A percentile compares a stretch with the other conserved stretches of the same genome.
These are phyloP conservation scores for Mus caroli DNA, from an alignment of 2,797 vertebrate species.

Conservation along the genomic window DNA sequence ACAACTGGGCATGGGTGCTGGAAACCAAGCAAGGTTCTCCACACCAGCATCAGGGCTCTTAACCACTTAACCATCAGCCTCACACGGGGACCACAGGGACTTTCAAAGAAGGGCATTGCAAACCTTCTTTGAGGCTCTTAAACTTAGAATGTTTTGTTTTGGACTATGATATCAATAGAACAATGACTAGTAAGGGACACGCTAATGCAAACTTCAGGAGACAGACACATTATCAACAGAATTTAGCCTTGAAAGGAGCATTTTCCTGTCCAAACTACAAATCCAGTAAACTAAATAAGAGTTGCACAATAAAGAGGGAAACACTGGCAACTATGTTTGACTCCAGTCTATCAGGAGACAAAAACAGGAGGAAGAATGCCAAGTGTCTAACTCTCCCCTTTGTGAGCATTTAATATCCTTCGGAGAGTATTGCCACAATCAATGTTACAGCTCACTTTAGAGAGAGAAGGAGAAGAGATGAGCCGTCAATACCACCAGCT, in stretches of 20 bases:
- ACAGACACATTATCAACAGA: slow-evolving; percentile 14
- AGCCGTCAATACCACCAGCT: slow-evolving; percentile 1
- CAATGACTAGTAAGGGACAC: neutral
- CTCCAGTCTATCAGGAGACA: slow-evolving; percentile 13
- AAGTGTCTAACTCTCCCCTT: slow-evolving; percentile 9
- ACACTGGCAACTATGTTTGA: slow-evolving; percentile 39
- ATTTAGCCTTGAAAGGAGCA: neutral
- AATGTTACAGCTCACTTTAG: slow-evolving; percentile 44
- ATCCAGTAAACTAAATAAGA: slow-evolving; percentile 40
- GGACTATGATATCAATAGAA: neutral
- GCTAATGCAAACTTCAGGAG: neutral
- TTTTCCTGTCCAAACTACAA: slow-evolving; percentile 52
- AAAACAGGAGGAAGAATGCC: neutral
- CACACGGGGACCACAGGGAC: too few species aligned
- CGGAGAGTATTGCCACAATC: neutral
- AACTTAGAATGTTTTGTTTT: neutral
- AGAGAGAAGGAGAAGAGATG: neutral
- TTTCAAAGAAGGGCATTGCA: neutral
- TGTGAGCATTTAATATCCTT: neutral
- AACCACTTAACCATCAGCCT: neutral
- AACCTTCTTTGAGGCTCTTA: slow-evolving; percentile 10
- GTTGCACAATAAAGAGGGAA: slow-evolving; percentile 58
- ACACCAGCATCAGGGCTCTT: neutral
- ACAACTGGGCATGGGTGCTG: too few species aligned
- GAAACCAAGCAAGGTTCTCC: neutral